Base-by-base conservation (phyloP, 2,113 vertebrate genomes). In the Muscicapa adusta region DNA sequence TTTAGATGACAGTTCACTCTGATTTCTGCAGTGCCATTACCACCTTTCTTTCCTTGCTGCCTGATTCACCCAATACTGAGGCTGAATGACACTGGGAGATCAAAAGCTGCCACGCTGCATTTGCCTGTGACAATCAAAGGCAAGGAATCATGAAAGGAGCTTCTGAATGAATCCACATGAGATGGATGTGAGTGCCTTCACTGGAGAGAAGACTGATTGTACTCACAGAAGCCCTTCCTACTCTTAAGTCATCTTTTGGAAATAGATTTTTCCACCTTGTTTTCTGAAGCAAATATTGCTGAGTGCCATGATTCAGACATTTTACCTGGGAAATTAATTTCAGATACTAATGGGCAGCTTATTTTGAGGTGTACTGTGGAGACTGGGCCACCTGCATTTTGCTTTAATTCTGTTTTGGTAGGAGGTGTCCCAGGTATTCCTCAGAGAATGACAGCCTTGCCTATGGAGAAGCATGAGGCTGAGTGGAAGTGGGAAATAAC, bases 401-500 rank as follows among this genome's bases (percentile, higher is more conserved):
- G 2, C 51, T 66, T 85, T 57, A 81, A 23, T 15, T 87, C 50
- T 84, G 15, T 10, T 71, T 92, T 63, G 57, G 34, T 63, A 75
- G 51, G 22, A 77, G 36, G 5, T 58, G 13, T 62, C 17, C 23
- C 14, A 70, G 12, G 14, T 81, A 57, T 24, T 70, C 31, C 31
- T 29, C 0, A 1, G 18, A 50, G 54, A 80, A 87, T 43, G 40
- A 63, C 72, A 74, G 31, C 61, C 47, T 67, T 88, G 51, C 23
- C 57, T 8, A 4, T 0, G 1, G 42, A 62, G 38, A 71, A 72
- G 6, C 0, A 0, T 58, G 54, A 50, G 42, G 33, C 36, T 6
- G 2, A 62, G 50, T 18, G 18, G 14, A n/a, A 73, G 6, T 1
- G 2, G 47, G 42, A 63, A 88, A 33, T 38, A 31, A 17, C 0